Evolutionary conservation across 2,797 vertebrate genomes (phyloP), one percentile per base, ranked within the genome.

Genomic region (Tenualosa ilisha): DNA sequence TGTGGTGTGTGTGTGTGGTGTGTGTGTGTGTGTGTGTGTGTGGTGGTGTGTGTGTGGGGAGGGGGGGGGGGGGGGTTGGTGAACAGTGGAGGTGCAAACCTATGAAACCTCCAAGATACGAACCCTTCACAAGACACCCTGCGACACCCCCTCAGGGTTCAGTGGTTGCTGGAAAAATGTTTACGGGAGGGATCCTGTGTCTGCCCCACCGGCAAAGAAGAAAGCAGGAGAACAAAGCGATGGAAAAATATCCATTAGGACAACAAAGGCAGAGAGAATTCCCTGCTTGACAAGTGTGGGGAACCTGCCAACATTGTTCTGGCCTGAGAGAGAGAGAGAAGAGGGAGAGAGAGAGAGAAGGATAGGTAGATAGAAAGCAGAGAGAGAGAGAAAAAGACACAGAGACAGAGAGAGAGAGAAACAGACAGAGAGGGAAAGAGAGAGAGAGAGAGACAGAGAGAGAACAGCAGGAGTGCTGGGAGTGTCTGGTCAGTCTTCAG

Each of bases 231-330:
- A 88, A 87, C 86, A 89, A 90, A 91, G 84, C 49, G 54, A 83
- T 85, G 85, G 88, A 86, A 88, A 88, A 90, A 87, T 83, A 87
- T 89, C 88, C 86, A 89, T 87, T 84, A 90, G 86, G 85, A 89
- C 88, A 90, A 89, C 86, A 90, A 87, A 89, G 88, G 81, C 26
- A 49, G 84, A 85, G 50, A 89, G 86, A 89, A 89, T 88, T 88
- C 86, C 86, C 84, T 83, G 81, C 85, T 84, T 87, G 87, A 90
- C 87, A 87, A 89, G 87, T 83, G 56, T 86, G 84, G 89, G 89
- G 88, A 68, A 43, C 81, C 82, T 83, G 89, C 89, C 89, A 91
- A 86, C 84, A 89, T 84, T 91, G 89, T 88, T 88, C 81, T 79
- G 63, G 9, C 51, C 85, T 24, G 56, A 85, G 82, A 81, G 84